phyloP scores from a whole-genome alignment of 2,888 invertebrate species.

The Osedax fenrisi region DNA sequence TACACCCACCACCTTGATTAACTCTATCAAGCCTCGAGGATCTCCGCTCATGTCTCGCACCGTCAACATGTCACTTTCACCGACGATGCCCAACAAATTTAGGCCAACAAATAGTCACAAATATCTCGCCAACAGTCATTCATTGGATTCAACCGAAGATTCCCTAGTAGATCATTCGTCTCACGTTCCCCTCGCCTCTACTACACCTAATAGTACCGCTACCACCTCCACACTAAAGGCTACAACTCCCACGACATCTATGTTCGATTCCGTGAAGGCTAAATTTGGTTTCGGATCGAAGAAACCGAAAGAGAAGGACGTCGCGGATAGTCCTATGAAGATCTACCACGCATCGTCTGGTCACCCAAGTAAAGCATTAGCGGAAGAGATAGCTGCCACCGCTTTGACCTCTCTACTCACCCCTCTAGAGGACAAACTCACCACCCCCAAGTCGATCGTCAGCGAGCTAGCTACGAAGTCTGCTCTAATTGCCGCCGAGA shows the following conservation, averaged over 20 bases:
- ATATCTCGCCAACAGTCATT: background rate
- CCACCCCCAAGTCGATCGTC: background rate
- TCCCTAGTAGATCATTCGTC: no score
- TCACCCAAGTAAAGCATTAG: background rate
- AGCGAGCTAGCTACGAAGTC: background rate
- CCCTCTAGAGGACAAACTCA: background rate
- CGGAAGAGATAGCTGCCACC: background rate
- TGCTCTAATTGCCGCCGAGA: background rate
- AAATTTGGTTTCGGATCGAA: background rate
- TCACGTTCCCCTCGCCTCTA: no score
- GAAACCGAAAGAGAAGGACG: background rate
- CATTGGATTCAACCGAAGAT: background rate
- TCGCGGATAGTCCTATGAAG: background rate
- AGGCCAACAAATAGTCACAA: background rate
- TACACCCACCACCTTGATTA: no score
- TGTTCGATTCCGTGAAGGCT: background rate
- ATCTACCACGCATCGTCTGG: background rate
- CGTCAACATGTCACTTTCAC: background rate
- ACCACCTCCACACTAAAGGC: background rate
- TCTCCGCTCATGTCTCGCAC: background rate
- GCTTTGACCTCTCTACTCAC: background rate
- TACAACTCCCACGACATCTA: background rate
- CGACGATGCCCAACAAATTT: background rate
- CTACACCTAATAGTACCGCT: no score
- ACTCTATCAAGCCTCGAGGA: background rate